These are phyloP conservation scores for Urocitellus parryii DNA, from an alignment of 2,113 vertebrate genomes.

Conservation along the genomic window DNA sequence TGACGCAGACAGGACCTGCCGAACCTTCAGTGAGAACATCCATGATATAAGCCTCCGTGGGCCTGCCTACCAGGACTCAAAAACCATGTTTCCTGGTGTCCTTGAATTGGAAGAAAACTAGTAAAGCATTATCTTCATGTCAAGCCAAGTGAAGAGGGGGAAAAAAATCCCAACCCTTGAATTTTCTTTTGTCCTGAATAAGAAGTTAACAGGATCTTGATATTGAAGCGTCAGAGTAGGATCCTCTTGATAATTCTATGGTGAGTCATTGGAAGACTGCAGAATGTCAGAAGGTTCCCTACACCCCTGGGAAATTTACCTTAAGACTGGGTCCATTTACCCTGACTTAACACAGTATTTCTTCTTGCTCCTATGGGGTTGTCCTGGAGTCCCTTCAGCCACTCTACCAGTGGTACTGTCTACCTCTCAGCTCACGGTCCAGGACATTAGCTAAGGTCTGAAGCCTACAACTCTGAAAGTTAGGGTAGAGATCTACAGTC, in stretches of 20 bases:
- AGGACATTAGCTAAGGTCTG: not conserved
- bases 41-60: slow-evolving; percentile 44
- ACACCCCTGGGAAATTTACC: not conserved
- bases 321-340: not conserved
- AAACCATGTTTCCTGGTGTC: slow-evolving; percentile 72
- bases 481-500: rapidly evolving
- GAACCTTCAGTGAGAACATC: not conserved
- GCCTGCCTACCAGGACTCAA: slow-evolving; percentile 60
- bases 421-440: not conserved
- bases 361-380: not conserved
- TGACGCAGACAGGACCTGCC: slow-evolving; percentile 46
- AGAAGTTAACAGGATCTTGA: not conserved
- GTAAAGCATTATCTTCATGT: slow-evolving; percentile 71
- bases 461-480: not conserved
- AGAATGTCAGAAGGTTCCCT: not conserved
- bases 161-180: not conserved
- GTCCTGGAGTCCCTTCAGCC: not conserved
- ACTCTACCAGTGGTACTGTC: not conserved
- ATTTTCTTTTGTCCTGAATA: not conserved
- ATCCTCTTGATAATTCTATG: not conserved
- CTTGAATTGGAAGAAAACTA: slow-evolving; percentile 79
- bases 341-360: rapidly evolving
- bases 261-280: not conserved
- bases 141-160: not conserved
- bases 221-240: rapidly evolving